These are phyloP conservation scores for Trisateles emortualis DNA, from an alignment of 2,888 invertebrate species.

Conservation along the genomic window DNA sequence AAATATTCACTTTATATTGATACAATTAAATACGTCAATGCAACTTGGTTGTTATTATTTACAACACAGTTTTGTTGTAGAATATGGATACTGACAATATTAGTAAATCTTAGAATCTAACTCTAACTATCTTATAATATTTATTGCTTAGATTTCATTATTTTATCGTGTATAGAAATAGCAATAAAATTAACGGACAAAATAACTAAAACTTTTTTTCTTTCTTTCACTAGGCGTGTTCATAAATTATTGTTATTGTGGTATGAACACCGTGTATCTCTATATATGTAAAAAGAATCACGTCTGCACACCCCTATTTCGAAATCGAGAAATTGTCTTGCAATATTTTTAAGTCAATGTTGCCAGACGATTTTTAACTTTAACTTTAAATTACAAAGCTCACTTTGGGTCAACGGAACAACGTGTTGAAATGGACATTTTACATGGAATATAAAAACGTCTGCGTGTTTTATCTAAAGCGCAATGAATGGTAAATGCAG, in stretches of 20 bases:
- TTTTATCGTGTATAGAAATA: too few species aligned
- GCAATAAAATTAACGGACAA: too few species aligned
- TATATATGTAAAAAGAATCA: constrained; percentile 27
- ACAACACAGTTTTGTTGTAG: too few species aligned
- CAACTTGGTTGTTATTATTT: too few species aligned
- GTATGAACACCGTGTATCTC: neutral
- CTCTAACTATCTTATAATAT: too few species aligned
- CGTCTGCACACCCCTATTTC: constrained; percentile 41
- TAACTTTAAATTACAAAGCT: constrained; percentile 23
- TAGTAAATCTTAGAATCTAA: too few species aligned
- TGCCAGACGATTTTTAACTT: constrained; percentile 33
- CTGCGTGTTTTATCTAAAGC: constrained; percentile 60
- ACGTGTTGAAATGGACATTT: constrained; percentile 53
- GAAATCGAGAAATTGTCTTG: constrained; percentile 54
- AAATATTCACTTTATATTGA: too few species aligned
- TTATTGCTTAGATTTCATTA: too few species aligned
- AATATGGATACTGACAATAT: too few species aligned
- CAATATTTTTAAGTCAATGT: constrained; percentile 38
- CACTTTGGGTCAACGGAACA: constrained; percentile 24
- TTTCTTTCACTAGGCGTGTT: neutral
- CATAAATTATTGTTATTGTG: neutral
- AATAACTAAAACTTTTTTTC: too few species aligned
- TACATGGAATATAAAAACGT: constrained; percentile 63
- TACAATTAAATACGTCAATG: too few species aligned
- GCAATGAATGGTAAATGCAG: constrained; percentile 66